phyloP scores from a whole-genome alignment of 2,113 vertebrate genomes.

The Entomyzon cyanotis region DNA sequence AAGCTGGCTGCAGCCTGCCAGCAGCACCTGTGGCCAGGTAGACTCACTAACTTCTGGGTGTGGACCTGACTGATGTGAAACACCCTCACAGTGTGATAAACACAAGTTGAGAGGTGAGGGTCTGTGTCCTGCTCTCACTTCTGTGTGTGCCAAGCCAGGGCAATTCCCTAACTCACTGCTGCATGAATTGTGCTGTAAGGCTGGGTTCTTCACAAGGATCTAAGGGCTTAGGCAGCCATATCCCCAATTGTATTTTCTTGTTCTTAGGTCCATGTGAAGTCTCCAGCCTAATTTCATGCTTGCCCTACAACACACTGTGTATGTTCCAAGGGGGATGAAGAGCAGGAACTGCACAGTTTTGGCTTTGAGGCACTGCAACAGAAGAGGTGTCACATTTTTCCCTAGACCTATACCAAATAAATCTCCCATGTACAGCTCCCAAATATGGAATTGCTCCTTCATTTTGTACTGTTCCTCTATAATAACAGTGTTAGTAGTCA shows the following conservation, averaged over 20 bases:
- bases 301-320: neutral
- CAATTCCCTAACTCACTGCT: neutral
- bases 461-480: neutral
- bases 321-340: neutral
- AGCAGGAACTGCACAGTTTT: neutral
- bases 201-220: conserved; percentile 13
- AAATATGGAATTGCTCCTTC: neutral
- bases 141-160: neutral
- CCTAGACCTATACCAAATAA: neutral
- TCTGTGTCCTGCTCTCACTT: neutral
- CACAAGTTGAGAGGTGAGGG: neutral
- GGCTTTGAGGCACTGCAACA: neutral
- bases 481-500: neutral
- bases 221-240: conserved; percentile 65
- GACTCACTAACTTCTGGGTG: neutral
- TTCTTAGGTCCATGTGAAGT: conserved; percentile 51
- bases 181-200: conserved; percentile 55
- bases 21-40: neutral
- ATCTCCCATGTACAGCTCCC: neutral
- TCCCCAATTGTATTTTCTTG: conserved; percentile 58
- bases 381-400: neutral
- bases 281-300: conserved; percentile 28
- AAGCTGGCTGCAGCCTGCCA: neutral
- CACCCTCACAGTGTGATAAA: neutral
- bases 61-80: neutral